Percentiles rank a stretch among this genome's conserved stretches.
These are phyloP conservation scores for Scortum barcoo DNA, from an alignment of 2,113 vertebrate genomes.

Conservation along the genomic window DNA sequence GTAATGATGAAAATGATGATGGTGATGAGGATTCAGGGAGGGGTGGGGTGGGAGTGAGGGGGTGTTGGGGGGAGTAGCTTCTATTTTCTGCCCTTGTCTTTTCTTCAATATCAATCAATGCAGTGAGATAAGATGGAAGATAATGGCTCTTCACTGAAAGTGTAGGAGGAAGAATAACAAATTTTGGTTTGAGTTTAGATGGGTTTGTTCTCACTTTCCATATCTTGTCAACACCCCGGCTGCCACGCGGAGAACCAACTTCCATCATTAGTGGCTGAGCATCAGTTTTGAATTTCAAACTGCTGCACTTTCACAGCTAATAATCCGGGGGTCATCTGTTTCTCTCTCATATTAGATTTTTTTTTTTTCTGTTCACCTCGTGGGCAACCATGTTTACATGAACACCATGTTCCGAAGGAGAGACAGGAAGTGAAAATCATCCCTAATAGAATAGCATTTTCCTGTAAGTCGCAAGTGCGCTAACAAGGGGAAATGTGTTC, in stretches of 20 bases:
- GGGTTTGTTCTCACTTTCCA: conserved; percentile 11
- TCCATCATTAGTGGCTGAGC: not conserved
- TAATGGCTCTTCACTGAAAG: conserved; percentile 59
- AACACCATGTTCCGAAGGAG: conserved; percentile 34
- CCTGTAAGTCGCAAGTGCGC: conserved; percentile 47
- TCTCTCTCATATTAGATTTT: not conserved
- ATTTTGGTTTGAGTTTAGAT: conserved; percentile 49
- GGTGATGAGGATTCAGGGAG: conserved; percentile 78
- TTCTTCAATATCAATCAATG: conserved; percentile 80
- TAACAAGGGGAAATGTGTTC: conserved; percentile 72
- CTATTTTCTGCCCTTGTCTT: conserved; percentile 81
- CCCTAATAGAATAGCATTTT: conserved; percentile 51
- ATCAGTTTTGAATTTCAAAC: conserved; percentile 25
- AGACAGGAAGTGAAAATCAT: conserved; percentile 56
- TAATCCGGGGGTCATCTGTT: not conserved
- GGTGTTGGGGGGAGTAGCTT: conserved; percentile 53
- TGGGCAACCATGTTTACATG: conserved; percentile 30
- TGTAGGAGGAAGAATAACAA: conserved; percentile 34
- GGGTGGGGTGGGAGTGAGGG: not conserved
- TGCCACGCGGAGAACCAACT: not conserved
- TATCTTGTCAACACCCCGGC: not conserved
- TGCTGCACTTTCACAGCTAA: conserved; percentile 16
- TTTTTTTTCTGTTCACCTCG: conserved; percentile 3
- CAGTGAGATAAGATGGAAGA: conserved; percentile 63
- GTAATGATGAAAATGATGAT: conserved; percentile 86